Conservation (phyloP, 2,797 vertebrate genomes). For the Mus minutoides region DNA sequence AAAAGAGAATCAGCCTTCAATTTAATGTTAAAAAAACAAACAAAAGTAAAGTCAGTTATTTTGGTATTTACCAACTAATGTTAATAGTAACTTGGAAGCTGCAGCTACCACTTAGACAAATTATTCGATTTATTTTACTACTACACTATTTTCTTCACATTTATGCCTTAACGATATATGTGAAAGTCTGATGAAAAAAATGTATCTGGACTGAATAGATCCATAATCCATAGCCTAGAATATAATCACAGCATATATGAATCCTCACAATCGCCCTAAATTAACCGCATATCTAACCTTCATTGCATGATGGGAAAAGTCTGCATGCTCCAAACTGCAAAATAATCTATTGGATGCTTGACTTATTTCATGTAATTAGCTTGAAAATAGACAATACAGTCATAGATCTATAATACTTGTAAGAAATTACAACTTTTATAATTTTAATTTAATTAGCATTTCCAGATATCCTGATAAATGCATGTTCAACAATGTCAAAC, state of each 20-base stretch:
- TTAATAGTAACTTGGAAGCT: not conserved
- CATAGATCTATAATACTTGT: not conserved
- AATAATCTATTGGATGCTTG: not conserved
- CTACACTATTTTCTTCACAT: not conserved
- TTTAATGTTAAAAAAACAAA: not conserved
- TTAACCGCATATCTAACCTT: slow-evolving; percentile 57
- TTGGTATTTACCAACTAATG: not conserved
- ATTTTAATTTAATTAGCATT: slow-evolving; percentile 28
- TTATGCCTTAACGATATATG: not conserved
- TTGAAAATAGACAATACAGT: slow-evolving; percentile 9
- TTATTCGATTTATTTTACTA: not conserved
- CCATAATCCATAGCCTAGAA: not conserved
- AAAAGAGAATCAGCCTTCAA: not conserved
- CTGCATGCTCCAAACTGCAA: slow-evolving; percentile 36
- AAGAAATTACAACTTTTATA: not conserved
- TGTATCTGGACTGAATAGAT: not conserved
- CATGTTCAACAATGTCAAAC: not conserved
- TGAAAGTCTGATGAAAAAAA: not conserved
- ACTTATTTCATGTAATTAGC: not conserved
- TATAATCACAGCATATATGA: not conserved
- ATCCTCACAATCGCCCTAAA: slow-evolving; percentile 7
- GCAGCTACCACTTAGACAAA: not conserved
- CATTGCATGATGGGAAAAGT: slow-evolving; percentile 1
- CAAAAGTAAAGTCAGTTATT: not conserved
- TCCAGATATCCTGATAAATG: not conserved